Conservation (phyloP, 2,888 invertebrate genomes). For the Dryobotodes eremita region DNA sequence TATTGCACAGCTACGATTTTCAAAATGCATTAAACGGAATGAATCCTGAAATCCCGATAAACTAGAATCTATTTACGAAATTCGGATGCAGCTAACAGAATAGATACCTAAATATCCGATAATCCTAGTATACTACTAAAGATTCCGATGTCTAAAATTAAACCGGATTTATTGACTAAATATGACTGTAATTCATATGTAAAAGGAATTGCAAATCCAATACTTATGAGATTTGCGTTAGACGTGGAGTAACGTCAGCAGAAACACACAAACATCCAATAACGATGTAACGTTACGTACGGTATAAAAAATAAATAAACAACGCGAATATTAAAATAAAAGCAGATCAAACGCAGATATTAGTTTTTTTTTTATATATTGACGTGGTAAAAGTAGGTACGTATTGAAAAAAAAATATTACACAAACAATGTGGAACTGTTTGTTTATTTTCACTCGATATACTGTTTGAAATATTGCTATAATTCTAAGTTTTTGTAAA, state of each 20-base stretch:
- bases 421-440: constrained; percentile 35
- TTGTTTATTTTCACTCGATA: constrained; percentile 52
- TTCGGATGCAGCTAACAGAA: background rate
- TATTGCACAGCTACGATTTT: background rate
- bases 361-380: background rate
- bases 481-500: constrained; percentile 25
- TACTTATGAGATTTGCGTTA: constrained; percentile 25
- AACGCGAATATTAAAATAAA: constrained; percentile 21
- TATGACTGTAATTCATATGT: constrained; percentile 24
- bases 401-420: constrained; percentile 52
- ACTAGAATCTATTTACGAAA: constrained; percentile 24
- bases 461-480: constrained; percentile 39
- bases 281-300: constrained; percentile 14
- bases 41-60: background rate
- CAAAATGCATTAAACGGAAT: background rate
- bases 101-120: constrained; percentile 24
- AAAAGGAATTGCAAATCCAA: constrained; percentile 34
- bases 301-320: constrained; percentile 31
- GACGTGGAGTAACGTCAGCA: constrained; percentile 50
- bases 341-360: constrained; percentile 25
- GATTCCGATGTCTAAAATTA: constrained; percentile 28
- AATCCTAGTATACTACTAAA: constrained; percentile 25
- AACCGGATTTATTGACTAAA: constrained; percentile 46
- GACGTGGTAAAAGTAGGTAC: constrained; percentile 4
- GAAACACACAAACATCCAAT: constrained; percentile 2